Percentiles rank a stretch among this genome's conserved stretches.
Conservation (phyloP, 2,888 invertebrate genomes). For the Tipula confusa region DNA sequence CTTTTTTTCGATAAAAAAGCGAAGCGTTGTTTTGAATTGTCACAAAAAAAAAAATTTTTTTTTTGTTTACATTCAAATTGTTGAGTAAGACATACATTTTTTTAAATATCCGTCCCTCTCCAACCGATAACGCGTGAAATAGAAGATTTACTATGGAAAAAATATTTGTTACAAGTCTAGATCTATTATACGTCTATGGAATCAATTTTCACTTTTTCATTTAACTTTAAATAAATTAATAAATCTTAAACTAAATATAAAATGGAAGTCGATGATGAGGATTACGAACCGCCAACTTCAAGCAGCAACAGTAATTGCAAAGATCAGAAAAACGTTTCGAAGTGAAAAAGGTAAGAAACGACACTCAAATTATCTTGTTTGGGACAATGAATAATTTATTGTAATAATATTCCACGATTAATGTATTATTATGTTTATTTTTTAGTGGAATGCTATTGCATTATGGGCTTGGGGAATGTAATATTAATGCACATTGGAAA, state of each 20-base stretch:
- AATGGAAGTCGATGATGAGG: slow-evolving; percentile 94
- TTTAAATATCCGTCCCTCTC: too few relatives aligned
- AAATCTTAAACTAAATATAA: not conserved
- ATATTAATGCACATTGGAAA: slow-evolving; percentile 31
- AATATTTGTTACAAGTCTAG: too few relatives aligned
- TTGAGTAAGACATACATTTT: too few relatives aligned
- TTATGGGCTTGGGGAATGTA: slow-evolving; percentile 96
- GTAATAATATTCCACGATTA: too few relatives aligned
- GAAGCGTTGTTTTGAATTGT: too few relatives aligned
- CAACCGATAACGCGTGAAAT: too few relatives aligned
- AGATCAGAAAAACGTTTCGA: slow-evolving; percentile 95
- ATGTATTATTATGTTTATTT: not conserved
- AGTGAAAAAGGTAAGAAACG: slow-evolving; percentile 81
- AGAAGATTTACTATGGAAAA: too few relatives aligned
- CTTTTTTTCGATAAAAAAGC: too few relatives aligned
- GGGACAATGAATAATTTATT: too few relatives aligned
- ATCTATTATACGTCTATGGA: too few relatives aligned
- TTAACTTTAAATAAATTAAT: not conserved
- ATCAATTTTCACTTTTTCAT: not conserved
- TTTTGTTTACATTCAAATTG: too few relatives aligned
- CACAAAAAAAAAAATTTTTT: too few relatives aligned
- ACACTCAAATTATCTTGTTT: not conserved
- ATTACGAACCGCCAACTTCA: slow-evolving; percentile 82
- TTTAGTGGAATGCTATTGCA: slow-evolving; percentile 98
- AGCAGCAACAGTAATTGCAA: slow-evolving; percentile 66